Percentiles rank a stretch among this genome's conserved stretches.
Evolutionary conservation across 2,888 invertebrate genomes (phyloP).

Genomic region (Ormia ochracea): DNA sequence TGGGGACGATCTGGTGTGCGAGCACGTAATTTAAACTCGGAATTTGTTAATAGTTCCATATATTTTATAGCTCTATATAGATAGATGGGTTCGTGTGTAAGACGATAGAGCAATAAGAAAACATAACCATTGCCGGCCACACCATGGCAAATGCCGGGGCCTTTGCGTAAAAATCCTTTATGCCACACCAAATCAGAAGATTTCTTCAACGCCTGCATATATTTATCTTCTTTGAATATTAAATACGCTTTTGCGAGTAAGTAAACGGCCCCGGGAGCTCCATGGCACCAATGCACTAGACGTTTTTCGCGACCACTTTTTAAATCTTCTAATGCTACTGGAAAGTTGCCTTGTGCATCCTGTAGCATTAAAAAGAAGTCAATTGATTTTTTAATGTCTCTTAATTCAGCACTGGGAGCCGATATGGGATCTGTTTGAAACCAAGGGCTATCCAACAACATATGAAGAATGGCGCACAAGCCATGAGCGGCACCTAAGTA

Average conservation of each 20-base stretch:
- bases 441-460: constrained; percentile 80
- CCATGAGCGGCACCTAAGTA: constrained; percentile 82
- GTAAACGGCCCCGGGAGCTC: constrained; percentile 89
- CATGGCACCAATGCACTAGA: constrained; percentile 94
- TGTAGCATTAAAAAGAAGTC: constrained; percentile 81
- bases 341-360: constrained; percentile 85
- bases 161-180: constrained; percentile 89
- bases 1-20: constrained; percentile 88
- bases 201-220: constrained; percentile 82
- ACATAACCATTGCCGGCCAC: constrained; percentile 90
- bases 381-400: constrained; percentile 81
- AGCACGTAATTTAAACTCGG: constrained; percentile 82
- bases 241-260: constrained; percentile 87
- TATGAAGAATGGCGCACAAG: constrained; percentile 82
- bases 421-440: constrained; percentile 70
- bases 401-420: constrained; percentile 71
- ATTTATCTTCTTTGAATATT: constrained; percentile 85
- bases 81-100: constrained; percentile 84
- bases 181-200: constrained; percentile 89
- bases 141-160: constrained; percentile 94
- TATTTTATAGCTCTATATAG: constrained; percentile 86
- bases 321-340: constrained; percentile 84
- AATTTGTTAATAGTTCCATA: constrained; percentile 84
- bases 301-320: constrained; percentile 80
- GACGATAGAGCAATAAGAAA: constrained; percentile 85